A percentile compares a stretch with the other conserved stretches of the same genome.
Conservation (phyloP, 1,140 invertebrate species). For the Halyomorpha halys region DNA sequence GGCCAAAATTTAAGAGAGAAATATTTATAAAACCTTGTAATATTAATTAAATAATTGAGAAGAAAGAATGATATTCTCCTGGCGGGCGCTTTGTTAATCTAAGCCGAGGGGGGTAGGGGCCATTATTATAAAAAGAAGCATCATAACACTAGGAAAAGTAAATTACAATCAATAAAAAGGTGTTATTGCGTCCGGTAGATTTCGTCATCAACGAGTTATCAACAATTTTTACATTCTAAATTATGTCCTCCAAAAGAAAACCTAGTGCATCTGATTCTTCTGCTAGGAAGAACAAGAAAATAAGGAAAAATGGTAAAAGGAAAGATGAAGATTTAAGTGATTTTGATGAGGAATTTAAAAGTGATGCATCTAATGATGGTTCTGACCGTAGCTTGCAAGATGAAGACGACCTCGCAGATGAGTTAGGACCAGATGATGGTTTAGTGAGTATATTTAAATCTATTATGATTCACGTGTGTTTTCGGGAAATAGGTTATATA, state of each 20-base stretch:
- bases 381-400: slow-evolving; percentile 11
- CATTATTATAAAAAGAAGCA: slow-evolving; percentile 21
- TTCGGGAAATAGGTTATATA: background rate
- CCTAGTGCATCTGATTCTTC: slow-evolving; percentile 16
- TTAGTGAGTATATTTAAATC: slow-evolving; percentile 16
- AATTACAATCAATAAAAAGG: slow-evolving; percentile 19
- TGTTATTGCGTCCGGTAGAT: slow-evolving; percentile 14
- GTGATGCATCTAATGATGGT: slow-evolving; percentile 27
- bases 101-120: slow-evolving; percentile 17
- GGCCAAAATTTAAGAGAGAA: too few species aligned
- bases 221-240: background rate
- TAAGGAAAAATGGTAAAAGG: slow-evolving; percentile 27
- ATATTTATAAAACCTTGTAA: too few species aligned
- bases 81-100: background rate
- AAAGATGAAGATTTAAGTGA: slow-evolving; percentile 27
- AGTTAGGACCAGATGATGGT: slow-evolving; percentile 19
- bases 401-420: slow-evolving; percentile 7
- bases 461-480: background rate
- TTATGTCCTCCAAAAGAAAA: slow-evolving; percentile 27
- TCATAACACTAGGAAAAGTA: slow-evolving; percentile 16
- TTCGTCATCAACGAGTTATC: background rate
- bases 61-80: too few species aligned
- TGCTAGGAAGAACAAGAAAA: slow-evolving; percentile 19
- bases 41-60: too few species aligned
- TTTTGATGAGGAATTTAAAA: slow-evolving; percentile 28